A percentile compares a stretch with the other conserved stretches of the same genome.
These are phyloP conservation scores for Narcine bancroftii DNA, from an alignment of 2,113 vertebrate species.

Conservation along the genomic window DNA sequence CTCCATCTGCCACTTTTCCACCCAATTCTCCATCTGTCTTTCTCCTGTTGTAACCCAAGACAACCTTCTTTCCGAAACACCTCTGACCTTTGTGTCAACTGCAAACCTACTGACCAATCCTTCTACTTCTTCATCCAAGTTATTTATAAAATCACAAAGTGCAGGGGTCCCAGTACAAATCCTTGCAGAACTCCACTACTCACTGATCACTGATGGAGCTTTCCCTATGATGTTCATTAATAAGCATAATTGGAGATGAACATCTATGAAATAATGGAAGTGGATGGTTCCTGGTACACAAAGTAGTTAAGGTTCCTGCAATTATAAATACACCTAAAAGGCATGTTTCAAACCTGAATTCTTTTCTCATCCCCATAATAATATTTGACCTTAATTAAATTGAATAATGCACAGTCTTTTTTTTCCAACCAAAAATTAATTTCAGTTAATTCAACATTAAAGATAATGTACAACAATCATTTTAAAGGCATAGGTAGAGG, in stretches of 20 bases:
- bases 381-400: constrained; percentile 16
- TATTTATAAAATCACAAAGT: no score
- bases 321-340: not conserved
- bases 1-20: no score
- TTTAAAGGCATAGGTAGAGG: not conserved
- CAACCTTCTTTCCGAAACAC: no score
- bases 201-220: no score
- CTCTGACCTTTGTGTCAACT: no score
- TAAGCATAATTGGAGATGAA: not conserved
- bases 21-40: no score
- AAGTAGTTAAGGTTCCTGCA: not conserved
- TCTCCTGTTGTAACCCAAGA: no score
- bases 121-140: no score
- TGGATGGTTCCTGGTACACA: not conserved
- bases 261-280: not conserved
- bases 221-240: not conserved
- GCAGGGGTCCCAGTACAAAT: no score
- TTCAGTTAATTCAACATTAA: not conserved
- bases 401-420: no score
- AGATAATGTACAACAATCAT: not conserved
- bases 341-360: not conserved
- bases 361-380: not conserved
- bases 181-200: no score
- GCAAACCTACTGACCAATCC: no score
- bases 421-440: not conserved